Evolutionary conservation across 2,888 invertebrate species (phyloP).

Genomic region (Polia nebulosa): DNA sequence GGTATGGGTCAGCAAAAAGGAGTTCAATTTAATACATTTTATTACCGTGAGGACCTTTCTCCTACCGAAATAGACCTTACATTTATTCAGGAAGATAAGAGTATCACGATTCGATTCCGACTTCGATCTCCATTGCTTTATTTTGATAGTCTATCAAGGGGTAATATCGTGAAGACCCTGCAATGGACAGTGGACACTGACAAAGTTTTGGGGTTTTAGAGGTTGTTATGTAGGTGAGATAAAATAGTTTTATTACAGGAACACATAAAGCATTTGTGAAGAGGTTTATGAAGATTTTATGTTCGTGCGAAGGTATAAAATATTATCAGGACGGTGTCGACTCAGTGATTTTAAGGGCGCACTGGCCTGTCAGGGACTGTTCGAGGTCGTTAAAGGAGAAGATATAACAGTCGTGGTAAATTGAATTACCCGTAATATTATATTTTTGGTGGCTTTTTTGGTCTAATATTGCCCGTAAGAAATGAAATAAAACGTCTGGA

Average conservation of each 20-base stretch:
- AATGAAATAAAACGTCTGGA: constrained; percentile 8
- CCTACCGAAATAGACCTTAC: constrained; percentile 58
- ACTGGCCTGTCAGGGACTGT: constrained; percentile 29
- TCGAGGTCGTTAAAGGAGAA: constrained; percentile 49
- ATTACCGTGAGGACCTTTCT: constrained; percentile 60
- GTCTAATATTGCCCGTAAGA: constrained; percentile 10
- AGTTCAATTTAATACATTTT: constrained; percentile 67
- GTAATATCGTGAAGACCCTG: constrained; percentile 46
- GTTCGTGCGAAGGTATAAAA: constrained; percentile 66
- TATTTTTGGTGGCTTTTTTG: constrained; percentile 32
- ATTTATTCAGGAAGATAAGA: constrained; percentile 60
- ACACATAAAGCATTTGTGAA: constrained; percentile 69
- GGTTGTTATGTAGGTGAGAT: constrained; percentile 49
- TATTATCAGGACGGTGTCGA: constrained; percentile 64
- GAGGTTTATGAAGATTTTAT: constrained; percentile 69
- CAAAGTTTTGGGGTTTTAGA: constrained; percentile 27
- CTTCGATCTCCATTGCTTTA: constrained; percentile 61
- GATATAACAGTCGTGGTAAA: constrained; percentile 42
- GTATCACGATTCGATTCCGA: constrained; percentile 52
- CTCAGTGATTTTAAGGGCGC: constrained; percentile 67
- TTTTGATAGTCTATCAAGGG: constrained; percentile 56
- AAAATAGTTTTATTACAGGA: constrained; percentile 68
- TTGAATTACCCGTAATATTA: constrained; percentile 47
- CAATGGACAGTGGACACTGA: constrained; percentile 53
- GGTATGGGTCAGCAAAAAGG: constrained; percentile 61